Conservation (phyloP, 2,113 vertebrate species). For the Mormyrus iriodes region DNA sequence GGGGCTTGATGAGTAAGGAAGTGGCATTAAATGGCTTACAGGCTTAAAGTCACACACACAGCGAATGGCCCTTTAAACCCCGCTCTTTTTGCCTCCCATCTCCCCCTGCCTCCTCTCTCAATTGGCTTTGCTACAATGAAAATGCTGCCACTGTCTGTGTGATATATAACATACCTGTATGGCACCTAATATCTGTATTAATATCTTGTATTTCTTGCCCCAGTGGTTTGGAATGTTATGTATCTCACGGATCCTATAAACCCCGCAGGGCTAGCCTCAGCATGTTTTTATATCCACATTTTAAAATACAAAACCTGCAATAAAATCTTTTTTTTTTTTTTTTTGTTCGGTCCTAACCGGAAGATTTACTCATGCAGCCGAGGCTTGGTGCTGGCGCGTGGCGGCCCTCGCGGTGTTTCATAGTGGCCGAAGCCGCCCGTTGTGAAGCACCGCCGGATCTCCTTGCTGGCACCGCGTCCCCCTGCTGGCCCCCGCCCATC, state of each 20-base stretch:
- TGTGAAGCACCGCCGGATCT: neutral
- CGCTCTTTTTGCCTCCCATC: neutral
- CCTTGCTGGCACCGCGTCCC: neutral
- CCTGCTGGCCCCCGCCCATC: neutral
- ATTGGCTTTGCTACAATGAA: neutral
- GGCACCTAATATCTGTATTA: constrained; percentile 8
- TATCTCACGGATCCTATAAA: neutral
- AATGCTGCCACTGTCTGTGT: constrained; percentile 4
- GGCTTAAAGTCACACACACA: neutral
- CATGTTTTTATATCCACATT: neutral
- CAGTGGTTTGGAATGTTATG: constrained; percentile 1
- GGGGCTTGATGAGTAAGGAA: neutral
- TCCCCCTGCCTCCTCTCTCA: neutral
- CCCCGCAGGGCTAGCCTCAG: neutral
- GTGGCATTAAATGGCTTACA: neutral
- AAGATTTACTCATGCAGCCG: neutral
- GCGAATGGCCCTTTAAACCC: neutral
- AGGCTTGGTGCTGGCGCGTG: neutral
- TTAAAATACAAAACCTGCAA: constrained; percentile 8
- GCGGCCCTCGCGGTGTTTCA: neutral
- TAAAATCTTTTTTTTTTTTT: neutral
- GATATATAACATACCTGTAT: constrained; percentile 8
- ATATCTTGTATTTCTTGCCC: constrained; percentile 7
- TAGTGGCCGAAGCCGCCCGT: neutral
- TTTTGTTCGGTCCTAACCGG: neutral